A percentile compares a stretch with the other conserved stretches of the same genome.
Conservation (phyloP, 2,888 invertebrate species). For the Dastarcus helophoroides region DNA sequence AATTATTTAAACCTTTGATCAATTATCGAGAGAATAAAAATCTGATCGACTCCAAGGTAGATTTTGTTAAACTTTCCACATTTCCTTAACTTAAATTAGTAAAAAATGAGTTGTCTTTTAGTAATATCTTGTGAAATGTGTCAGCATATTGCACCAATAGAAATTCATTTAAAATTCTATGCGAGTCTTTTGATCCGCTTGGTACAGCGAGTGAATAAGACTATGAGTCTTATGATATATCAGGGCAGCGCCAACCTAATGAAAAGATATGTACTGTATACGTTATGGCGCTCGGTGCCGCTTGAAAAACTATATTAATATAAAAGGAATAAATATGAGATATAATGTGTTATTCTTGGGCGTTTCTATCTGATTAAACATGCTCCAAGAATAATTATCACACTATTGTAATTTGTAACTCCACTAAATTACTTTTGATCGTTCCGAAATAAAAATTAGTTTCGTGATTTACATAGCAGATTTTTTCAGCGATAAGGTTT, state of each 20-base stretch:
- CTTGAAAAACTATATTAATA: conserved; percentile 30
- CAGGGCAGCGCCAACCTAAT: conserved; percentile 32
- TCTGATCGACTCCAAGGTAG: too few species aligned
- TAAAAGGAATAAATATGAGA: conserved; percentile 24
- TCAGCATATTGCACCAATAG: too few species aligned
- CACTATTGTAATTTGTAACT: conserved; percentile 33
- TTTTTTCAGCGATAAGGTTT: too few species aligned
- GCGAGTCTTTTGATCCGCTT: conserved; percentile 24
- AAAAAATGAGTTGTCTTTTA: too few species aligned
- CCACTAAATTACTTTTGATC: conserved; percentile 27
- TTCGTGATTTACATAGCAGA: too few species aligned
- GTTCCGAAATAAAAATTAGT: too few species aligned
- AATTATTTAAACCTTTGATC: too few species aligned
- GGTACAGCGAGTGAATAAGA: conserved; percentile 19
- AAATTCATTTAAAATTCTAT: not conserved
- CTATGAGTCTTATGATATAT: conserved; percentile 34
- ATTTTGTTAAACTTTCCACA: too few species aligned
- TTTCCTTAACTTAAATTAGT: too few species aligned
- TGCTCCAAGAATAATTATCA: conserved; percentile 33
- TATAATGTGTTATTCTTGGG: conserved; percentile 33
- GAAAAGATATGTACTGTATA: conserved; percentile 37
- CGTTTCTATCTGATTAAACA: conserved; percentile 33
- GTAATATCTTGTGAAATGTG: too few species aligned
- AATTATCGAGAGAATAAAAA: too few species aligned
- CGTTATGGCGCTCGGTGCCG: conserved; percentile 21